Evolutionary conservation across 2,113 vertebrate genomes (phyloP).

Genomic region (Spea multiplicata): DNA sequence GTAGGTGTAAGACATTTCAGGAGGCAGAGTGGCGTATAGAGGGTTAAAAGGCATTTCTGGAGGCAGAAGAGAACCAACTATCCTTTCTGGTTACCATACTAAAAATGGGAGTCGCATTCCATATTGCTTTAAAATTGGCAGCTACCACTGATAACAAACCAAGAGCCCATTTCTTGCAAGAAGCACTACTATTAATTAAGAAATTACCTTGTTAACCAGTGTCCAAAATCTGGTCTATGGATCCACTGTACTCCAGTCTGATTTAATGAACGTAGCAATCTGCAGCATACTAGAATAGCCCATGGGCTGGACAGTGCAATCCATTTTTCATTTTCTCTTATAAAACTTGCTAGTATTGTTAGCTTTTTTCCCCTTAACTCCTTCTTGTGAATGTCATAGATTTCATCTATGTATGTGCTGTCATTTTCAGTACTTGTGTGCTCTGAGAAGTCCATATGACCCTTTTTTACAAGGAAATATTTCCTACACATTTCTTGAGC

Average conservation of each 20-base stretch:
- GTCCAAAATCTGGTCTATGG: constrained; percentile 86
- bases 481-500: constrained; percentile 82
- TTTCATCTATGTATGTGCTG: neutral
- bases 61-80: neutral
- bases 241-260: constrained; percentile 94
- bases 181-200: neutral
- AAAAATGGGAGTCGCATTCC: neutral
- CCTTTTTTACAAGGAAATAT: constrained; percentile 66
- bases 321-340: constrained; percentile 70
- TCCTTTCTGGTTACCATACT: neutral
- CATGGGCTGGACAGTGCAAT: constrained; percentile 78
- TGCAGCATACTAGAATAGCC: constrained; percentile 81
- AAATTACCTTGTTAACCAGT: constrained; percentile 88
- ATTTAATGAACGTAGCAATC: constrained; percentile 88
- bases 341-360: constrained; percentile 10
- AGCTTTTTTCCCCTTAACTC: constrained; percentile 34
- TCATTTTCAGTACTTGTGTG: accelerated
- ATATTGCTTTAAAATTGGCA: neutral
- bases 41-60: too few species aligned
- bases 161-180: neutral
- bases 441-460: constrained; percentile 7
- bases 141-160: neutral
- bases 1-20: too few species aligned
- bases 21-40: too few species aligned
- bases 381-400: constrained; percentile 34